Evolutionary conservation across 2,113 vertebrate species (phyloP), one percentile per base, ranked within the genome.

Genomic region (Empidonax alnorum): DNA sequence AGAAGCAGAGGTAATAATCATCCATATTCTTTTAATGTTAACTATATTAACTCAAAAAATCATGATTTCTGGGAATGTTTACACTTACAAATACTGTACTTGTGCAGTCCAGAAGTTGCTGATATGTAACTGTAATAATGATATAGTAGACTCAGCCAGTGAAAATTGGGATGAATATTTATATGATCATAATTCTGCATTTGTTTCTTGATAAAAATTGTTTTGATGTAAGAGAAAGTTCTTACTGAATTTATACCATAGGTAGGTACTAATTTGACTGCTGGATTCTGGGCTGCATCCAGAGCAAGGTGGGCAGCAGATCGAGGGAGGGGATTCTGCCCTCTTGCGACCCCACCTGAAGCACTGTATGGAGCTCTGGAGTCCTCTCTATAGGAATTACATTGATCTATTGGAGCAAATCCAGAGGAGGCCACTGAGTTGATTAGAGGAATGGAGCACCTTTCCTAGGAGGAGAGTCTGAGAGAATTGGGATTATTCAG

Each of bases 1-100:
- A 74, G 98, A 99, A 94, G 98, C 98, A 79, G 98, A 99, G 98
- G 99, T 99, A 94, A 92, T 75, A 85, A 62, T 56, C 11, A 37
- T 53, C 31, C 46, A 3, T 90, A 59, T 68, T 80, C 9, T 72
- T 56, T n/a, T 56, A 33, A 23, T 37, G 39, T 35, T 73, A 67
- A 76, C 83, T 83, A 6, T 33, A 37, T 62, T 37, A 82, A 72
- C 24, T 53, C 39, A 42, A 10, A 80, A 62, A 53, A 10, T 13
- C 7, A 37, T 12, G 12, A 31, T 71, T 80, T 68, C 31, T 80
- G 24, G 13, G 23, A 88, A 8, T 7, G 30, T 56, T 73, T 76
- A 37, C 6, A 20, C 4, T 61, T 49, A 56, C 1, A 31, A 83
- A 61, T 82, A 50, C 2, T 77, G 53, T 33, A 13, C 19, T 56